Conservation (phyloP, 2,113 vertebrate species). For the Daboia siamensis region DNA sequence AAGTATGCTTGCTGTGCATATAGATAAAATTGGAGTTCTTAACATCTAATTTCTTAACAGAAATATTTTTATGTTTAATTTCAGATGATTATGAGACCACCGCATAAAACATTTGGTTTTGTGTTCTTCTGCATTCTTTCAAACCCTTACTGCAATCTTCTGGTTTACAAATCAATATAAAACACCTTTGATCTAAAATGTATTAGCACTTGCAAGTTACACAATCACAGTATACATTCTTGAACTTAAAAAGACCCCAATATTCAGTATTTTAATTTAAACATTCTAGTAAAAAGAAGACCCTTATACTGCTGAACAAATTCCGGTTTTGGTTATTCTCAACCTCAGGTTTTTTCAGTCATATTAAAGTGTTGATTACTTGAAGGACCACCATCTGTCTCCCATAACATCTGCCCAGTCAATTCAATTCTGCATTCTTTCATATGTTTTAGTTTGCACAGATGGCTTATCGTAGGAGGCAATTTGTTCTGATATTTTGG, state of each 20-base stretch:
- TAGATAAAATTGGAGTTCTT: constrained; percentile 26
- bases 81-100: not conserved
- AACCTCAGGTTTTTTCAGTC: not conserved
- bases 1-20: constrained; percentile 26
- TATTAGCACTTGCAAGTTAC: constrained; percentile 3
- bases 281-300: not conserved
- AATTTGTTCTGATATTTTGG: not conserved
- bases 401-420: not conserved
- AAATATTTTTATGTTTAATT: not conserved
- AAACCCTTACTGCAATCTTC: not conserved
- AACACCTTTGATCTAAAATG: constrained; percentile 3
- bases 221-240: constrained; percentile 20
- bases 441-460: not conserved
- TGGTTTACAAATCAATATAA: constrained; percentile 21
- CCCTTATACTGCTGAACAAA: not conserved
- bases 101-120: not conserved
- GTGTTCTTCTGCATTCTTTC: not conserved
- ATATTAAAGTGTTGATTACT: not conserved
- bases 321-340: not conserved
- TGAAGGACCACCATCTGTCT: not conserved
- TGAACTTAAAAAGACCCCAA: not conserved
- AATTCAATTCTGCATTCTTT: not conserved
- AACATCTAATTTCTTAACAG: not conserved
- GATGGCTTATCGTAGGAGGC: not conserved
- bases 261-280: not conserved